Conservation (phyloP, 2,888 invertebrate genomes). For the Ischnura elegans region DNA sequence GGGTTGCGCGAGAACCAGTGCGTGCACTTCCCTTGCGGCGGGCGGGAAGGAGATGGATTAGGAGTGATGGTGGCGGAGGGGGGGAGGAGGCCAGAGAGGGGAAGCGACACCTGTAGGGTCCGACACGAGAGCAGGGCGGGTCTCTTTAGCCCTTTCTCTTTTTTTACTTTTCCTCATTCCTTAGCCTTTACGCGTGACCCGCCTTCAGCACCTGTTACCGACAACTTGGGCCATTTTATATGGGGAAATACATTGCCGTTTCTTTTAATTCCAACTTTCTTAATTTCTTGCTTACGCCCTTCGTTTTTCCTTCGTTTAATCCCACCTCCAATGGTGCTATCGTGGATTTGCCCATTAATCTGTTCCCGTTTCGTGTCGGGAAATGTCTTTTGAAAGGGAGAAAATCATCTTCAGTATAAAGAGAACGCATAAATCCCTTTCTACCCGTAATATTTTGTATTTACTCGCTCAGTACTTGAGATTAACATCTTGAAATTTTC, state of each 20-base stretch:
- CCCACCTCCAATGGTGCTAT: neutral
- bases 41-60: neutral
- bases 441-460: neutral
- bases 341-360: neutral
- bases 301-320: neutral
- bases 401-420: neutral
- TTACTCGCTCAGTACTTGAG: too few species aligned
- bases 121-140: neutral
- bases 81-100: neutral
- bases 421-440: neutral
- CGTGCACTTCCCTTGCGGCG: neutral
- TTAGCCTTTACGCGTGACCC: neutral
- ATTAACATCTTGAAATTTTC: too few species aligned
- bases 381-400: neutral
- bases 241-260: neutral
- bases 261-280: neutral
- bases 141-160: neutral
- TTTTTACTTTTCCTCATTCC: neutral
- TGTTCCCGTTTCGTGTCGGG: neutral
- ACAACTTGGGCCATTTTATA: too few species aligned
- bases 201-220: neutral
- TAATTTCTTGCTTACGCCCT: neutral
- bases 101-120: neutral
- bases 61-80: neutral
- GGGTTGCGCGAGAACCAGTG: neutral